A percentile compares a stretch with the other conserved stretches of the same genome.
These are phyloP conservation scores for Adelosebastes latens DNA, from an alignment of 2,797 vertebrate genomes.

Conservation along the genomic window DNA sequence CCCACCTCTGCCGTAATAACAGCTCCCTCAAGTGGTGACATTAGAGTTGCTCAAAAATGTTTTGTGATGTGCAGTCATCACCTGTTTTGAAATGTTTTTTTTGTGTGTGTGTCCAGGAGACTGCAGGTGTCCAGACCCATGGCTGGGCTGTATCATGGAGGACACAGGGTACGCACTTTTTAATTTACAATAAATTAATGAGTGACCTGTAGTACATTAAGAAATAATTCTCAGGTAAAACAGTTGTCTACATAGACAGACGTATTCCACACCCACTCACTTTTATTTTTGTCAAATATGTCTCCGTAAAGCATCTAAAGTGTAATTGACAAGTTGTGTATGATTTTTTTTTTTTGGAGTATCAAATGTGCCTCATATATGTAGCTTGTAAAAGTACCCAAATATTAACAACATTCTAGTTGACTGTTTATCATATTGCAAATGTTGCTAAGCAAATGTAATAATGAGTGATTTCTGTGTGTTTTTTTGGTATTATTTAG, in stretches of 20 bases:
- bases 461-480: neutral
- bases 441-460: too few species aligned
- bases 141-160: conserved; percentile 96
- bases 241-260: neutral
- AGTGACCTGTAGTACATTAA: neutral
- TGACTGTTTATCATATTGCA: neutral
- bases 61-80: neutral
- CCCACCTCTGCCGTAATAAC: neutral
- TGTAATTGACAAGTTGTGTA: neutral
- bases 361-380: neutral
- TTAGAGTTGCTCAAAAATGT: neutral
- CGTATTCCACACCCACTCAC: neutral
- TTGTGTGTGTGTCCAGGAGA: conserved; percentile 78
- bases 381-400: neutral
- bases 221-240: neutral
- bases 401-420: neutral
- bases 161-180: conserved; percentile 88
- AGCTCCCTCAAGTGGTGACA: conserved; percentile 28
- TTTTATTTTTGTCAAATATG: neutral
- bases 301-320: too few species aligned
- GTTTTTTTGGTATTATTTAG: conserved; percentile 66
- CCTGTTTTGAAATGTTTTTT: neutral
- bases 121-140: conserved; percentile 90
- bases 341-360: neutral
- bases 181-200: neutral